Evolutionary conservation across 2,888 invertebrate species (phyloP), one percentile per base, ranked within the genome.

Genomic region (Stenurella melanura): DNA sequence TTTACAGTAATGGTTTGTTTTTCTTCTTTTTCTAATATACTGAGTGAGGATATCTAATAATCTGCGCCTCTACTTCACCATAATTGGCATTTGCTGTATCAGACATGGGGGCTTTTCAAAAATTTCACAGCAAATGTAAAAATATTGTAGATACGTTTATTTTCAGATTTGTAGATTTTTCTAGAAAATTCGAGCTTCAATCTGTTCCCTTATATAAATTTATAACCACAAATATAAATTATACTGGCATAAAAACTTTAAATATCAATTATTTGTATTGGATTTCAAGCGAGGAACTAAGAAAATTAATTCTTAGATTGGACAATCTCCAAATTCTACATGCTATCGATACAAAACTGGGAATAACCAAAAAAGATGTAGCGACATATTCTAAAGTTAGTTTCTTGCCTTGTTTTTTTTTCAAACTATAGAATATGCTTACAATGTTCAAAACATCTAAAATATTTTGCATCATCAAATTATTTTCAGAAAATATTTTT

Each of bases 261-360:
- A 80, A 81, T 61, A 77, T 81, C 58, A 78, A 76, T 63, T 68
- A 73, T 60, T 21, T 81, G 30, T 78, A 78, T 72, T 81, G 81
- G 81, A 78, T 81, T 54, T 72, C 75, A 50, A 60, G 38, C 7
- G 61, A 71, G 26, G 78, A 81, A 21, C 73, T 80, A 26, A 74
- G 78, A 56, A 74, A 42, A 30, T 66, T 80, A 30, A 34, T 81
- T 18, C 67, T 34, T 38, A 76, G 75, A 63, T 71, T 81, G 10
- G 30, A 72, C 19, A 78, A 78, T 72, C 72, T 81, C 12, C 69
- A 77, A 63, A 74, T 75, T 66, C 68, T 81, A 18, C 42, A 72
- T 61, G 81, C 81, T 56, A 50, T 81, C 17, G 78, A 80, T 66
- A 81, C 80, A 17, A 80, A 77, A 58, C 71, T 81, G 50, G 75